A percentile compares a stretch with the other conserved stretches of the same genome.
These are phyloP conservation scores for Zophobas atratus DNA, from an alignment of 1,140 invertebrate species.

Conservation along the genomic window DNA sequence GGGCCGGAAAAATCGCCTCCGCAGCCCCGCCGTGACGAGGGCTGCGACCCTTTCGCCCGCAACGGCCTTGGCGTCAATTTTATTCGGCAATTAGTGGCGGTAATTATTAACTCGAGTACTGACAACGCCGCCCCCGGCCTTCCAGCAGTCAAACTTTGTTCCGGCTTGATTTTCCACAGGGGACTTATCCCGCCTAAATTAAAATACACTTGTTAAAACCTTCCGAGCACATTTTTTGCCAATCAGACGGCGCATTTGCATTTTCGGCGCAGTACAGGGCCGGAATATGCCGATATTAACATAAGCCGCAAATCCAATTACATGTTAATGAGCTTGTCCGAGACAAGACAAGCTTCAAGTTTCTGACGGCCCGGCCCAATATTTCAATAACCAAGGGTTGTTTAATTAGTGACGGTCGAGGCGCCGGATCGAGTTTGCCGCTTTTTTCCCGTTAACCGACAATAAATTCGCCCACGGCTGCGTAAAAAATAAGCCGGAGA, in stretches of 20 bases:
- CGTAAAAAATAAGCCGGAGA: slow-evolving; percentile 3
- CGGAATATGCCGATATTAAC: slow-evolving; percentile 12
- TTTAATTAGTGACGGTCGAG: slow-evolving; percentile 6
- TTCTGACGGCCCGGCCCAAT: neutral
- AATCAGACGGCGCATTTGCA: slow-evolving; percentile 11
- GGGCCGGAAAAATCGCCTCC: too few species aligned
- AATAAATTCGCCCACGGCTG: neutral
- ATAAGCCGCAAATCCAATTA: slow-evolving; percentile 35
- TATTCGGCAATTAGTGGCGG: slow-evolving; percentile 19
- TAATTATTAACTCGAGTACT: slow-evolving; percentile 21
- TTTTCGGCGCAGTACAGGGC: neutral
- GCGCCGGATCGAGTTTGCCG: neutral
- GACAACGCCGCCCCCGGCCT: neutral
- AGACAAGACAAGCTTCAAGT: slow-evolving; percentile 14
- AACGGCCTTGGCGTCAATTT: neutral
- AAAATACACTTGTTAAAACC: slow-evolving; percentile 22
- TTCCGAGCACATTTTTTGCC: slow-evolving; percentile 1
- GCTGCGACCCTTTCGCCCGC: neutral
- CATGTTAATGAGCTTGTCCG: slow-evolving; percentile 40
- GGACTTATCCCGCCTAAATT: slow-evolving; percentile 23
- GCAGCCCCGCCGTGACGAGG: too few species aligned
- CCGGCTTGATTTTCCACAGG: neutral
- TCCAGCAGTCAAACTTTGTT: neutral
- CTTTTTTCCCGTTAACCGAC: slow-evolving; percentile 9
- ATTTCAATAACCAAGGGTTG: slow-evolving; percentile 25